Base-by-base conservation (phyloP, 1,140 invertebrate species). In the Drosophila saltans region DNA sequence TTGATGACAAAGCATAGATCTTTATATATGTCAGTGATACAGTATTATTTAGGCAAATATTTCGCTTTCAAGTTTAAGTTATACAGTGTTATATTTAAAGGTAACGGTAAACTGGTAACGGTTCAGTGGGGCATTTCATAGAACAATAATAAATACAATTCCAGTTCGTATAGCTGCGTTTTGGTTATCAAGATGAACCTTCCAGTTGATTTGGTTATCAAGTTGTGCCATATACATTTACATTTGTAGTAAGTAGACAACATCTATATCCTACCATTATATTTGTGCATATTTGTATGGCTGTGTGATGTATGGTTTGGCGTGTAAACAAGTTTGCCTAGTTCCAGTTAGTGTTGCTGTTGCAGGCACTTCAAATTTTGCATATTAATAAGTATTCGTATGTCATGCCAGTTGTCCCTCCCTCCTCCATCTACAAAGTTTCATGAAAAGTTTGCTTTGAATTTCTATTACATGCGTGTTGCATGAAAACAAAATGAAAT, bases 151-250 rank as follows among this genome's bases (percentile, higher is more conserved):
- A 16, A 16, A 16, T 16, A 16, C 16, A 16, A 30, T 30, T 30
- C 4, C 2, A 36, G 33, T 36, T 7, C 1, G 33, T 7, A 6
- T 36, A 36, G 33, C 33, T 36, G 3, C 33, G 33, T 7, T 36
- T 36, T 36, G 33, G 33, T 36, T 36, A 36, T 36, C 6, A 36
- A 40, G 21, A 62, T 55, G 60, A 69, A 64, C 65, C 76, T 88
- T 88, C 65, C 80, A 74, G 76, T 75, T 89, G 84, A 84, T 84
- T 88, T 83, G 72, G 75, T 80, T 80, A 88, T 82, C 76, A 74
- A 70, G 60, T 68, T 69, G 81, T 58, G 61, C 55, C 57, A 66
- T 67, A 58, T 40, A 16, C 41, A 74, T 56, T 30, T 30, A 59
- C 67, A 59, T 48, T 81, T n/a, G 57, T 24, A 65, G 33, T 40